Conservation (phyloP, 1,140 invertebrate genomes). For the Aphelenchoides fujianensis region DNA sequence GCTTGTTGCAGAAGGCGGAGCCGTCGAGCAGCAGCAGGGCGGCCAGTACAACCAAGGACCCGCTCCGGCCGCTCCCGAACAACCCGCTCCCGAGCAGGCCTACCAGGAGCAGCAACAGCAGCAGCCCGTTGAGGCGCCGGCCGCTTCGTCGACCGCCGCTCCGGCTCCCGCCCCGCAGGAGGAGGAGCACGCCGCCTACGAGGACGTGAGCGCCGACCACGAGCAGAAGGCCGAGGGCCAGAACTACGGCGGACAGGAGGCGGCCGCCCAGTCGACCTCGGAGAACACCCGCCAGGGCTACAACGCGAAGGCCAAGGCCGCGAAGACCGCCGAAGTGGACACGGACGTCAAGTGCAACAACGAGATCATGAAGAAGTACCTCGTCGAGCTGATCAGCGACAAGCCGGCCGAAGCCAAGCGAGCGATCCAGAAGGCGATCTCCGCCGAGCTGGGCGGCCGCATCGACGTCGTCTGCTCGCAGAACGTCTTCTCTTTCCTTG, state of each 20-base stretch:
- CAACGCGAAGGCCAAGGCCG: constrained; percentile 21
- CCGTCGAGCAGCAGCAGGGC: too few species aligned
- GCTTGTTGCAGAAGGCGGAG: too few species aligned
- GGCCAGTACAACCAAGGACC: too few species aligned
- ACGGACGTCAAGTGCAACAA: constrained; percentile 22
- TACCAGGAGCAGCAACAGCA: too few species aligned
- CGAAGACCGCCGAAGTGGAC: background rate
- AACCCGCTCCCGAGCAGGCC: too few species aligned
- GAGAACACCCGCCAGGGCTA: constrained; percentile 14
- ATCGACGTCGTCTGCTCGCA: constrained; percentile 44
- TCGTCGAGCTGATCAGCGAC: constrained; percentile 38
- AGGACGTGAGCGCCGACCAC: constrained; percentile 22
- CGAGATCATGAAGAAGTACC: constrained; percentile 15
- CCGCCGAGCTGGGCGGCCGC: constrained; percentile 42
- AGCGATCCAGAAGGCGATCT: constrained; percentile 39
- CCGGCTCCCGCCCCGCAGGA: too few species aligned
- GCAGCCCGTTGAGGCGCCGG: too few species aligned
- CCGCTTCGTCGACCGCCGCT: too few species aligned
- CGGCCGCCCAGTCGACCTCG: background rate
- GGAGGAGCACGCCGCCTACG: constrained; percentile 25
- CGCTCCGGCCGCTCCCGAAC: too few species aligned
- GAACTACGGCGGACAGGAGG: constrained; percentile 13
- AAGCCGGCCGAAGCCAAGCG: constrained; percentile 47
- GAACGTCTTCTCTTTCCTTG: constrained; percentile 32
- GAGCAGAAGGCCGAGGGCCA: background rate